Evolutionary conservation across 1,140 invertebrate species (phyloP), one percentile per base, ranked within the genome.

Genomic region (Megalopta genalis): DNA sequence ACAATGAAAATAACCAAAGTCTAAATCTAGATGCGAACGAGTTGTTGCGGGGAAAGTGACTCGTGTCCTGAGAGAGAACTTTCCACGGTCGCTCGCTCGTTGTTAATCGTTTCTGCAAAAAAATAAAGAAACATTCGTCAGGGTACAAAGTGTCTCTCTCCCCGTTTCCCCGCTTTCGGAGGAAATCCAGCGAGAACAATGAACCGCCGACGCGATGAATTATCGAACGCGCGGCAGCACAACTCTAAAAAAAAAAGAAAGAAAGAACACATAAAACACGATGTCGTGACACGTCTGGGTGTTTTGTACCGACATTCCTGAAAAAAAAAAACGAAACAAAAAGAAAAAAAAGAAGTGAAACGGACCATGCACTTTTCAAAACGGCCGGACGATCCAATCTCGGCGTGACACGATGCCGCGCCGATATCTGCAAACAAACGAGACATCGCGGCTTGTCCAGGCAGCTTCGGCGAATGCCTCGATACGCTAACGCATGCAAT

Each of bases 61-160:
- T 85, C 69, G 80, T 52, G 77, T 86, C 80, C 70, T 39, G 49
- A 86, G 42, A 69, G 77, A 86, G 77, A 52, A 65, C 46, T 83
- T 80, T 64, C 10, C 18, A 25, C 27, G 63, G 4, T 39, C 27
- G 2, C 10, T 42, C n/a, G n/a, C n/a, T n/a, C n/a, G n/a, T n/a
- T 12, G 42, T 52, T 25, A 74, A 54, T 8, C 80, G 2, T 23
- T 32, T 1, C 32, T 65, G 59, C 52, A n/a, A n/a, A 2, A n/a
- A 18, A 27, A 60, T n/a, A n/a, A n/a, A n/a, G n/a, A 32, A 32
- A 32, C 32, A 16, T 49, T 46, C 42, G 12, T 12, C 42, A 16
- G 68, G 32, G 8, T 32, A 1, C 14, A 14, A 46, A 25, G 7
- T 27, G 32, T 9, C 49, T 32, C 9, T 9, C 49, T 32, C 9